Conservation (phyloP, 2,797 vertebrate genomes). For the Austrolebias charrua region DNA sequence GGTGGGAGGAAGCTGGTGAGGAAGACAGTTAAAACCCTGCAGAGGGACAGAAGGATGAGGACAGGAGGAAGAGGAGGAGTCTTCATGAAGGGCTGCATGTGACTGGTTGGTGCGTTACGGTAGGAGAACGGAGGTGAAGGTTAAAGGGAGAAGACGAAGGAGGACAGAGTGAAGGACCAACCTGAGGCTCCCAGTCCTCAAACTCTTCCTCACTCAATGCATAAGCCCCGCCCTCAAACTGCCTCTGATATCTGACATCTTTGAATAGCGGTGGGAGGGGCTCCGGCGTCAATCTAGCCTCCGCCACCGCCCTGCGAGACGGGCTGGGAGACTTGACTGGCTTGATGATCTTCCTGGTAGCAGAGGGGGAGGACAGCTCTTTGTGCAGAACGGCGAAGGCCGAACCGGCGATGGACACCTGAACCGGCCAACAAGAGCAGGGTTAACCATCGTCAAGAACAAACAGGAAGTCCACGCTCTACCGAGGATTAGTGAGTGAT, state of each 20-base stretch:
- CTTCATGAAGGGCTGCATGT: conserved; percentile 42
- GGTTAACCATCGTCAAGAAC: conserved; percentile 49
- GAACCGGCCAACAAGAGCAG: conserved; percentile 74
- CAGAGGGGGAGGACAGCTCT: conserved; percentile 82
- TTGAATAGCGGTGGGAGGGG: conserved; percentile 82
- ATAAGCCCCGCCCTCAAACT: conserved; percentile 78
- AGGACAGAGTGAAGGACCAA: conserved; percentile 70
- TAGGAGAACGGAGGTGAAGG: conserved; percentile 26
- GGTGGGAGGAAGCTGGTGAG: conserved; percentile 36
- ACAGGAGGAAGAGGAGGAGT: conserved; percentile 38
- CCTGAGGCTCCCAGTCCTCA: conserved; percentile 85
- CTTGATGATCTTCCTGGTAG: conserved; percentile 88
- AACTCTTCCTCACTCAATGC: conserved; percentile 73
- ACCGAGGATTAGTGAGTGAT: conserved; percentile 29
- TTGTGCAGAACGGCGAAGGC: conserved; percentile 90
- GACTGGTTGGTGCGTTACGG: conserved; percentile 45
- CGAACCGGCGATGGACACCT: conserved; percentile 94
- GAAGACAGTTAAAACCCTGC: conserved; percentile 30
- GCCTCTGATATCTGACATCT: conserved; percentile 77
- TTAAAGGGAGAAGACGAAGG: conserved; percentile 21
- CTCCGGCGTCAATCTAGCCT: conserved; percentile 76
- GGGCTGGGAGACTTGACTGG: conserved; percentile 87
- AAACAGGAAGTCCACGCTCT: conserved; percentile 25
- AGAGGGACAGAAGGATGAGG: conserved; percentile 23
- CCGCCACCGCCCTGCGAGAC: conserved; percentile 75